Evolutionary conservation across 2,113 vertebrate genomes (phyloP).

Genomic region (Heteronetta atricapilla): DNA sequence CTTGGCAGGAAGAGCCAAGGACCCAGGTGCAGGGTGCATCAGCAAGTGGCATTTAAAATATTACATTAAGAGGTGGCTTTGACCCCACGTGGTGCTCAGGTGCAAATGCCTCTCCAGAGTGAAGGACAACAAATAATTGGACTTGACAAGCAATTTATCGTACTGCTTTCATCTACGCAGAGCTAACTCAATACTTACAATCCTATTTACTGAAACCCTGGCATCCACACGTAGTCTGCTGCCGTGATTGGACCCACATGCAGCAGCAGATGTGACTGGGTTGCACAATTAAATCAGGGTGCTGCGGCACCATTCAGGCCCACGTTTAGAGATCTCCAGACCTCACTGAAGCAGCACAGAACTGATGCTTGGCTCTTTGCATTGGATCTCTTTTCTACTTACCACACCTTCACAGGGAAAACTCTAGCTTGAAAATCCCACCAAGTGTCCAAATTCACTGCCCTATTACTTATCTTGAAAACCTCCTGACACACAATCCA

Average conservation of each 20-base stretch:
- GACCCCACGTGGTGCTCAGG: neutral
- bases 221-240: neutral
- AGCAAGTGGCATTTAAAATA: neutral
- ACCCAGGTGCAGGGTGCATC: neutral
- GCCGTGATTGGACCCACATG: neutral
- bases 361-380: neutral
- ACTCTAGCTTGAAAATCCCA: neutral
- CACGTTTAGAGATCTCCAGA: neutral
- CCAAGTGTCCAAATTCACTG: neutral
- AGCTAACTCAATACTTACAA: conserved; percentile 38
- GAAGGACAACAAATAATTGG: conserved; percentile 6
- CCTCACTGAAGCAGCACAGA: neutral
- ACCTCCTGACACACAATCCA: neutral
- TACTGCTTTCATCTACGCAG: conserved; percentile 14
- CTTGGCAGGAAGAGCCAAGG: neutral
- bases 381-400: neutral
- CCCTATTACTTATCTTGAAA: neutral
- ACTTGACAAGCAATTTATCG: conserved; percentile 43
- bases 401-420: neutral
- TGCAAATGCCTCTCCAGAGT: neutral
- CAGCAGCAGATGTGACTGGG: conserved; percentile 1
- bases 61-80: neutral
- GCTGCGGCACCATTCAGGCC: neutral
- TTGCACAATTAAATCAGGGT: neutral
- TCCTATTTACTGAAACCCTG: conserved; percentile 3